Conservation (phyloP, 2,113 vertebrate genomes). For the Beaufortia kweichowensis region DNA sequence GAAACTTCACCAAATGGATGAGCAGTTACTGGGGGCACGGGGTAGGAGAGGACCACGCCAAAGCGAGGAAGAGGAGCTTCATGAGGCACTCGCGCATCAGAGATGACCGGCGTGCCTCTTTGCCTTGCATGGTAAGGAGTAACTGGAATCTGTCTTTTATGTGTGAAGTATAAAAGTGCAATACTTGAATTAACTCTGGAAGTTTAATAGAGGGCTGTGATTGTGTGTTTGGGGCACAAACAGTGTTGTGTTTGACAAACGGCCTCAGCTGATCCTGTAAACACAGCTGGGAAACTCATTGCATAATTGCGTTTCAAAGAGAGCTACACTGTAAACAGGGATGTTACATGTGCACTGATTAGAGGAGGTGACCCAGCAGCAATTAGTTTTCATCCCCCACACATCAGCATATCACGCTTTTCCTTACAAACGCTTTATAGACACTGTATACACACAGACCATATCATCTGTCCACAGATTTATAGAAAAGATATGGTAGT, state of each 20-base stretch:
- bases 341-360: constrained; percentile 16
- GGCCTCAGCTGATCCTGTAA: background rate
- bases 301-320: constrained; percentile 8
- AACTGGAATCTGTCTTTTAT: too few species aligned
- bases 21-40: constrained; percentile 96
- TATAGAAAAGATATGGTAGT: background rate
- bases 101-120: constrained; percentile 80
- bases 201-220: background rate
- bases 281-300: constrained; percentile 3
- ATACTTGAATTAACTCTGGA: background rate
- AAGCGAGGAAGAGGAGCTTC: constrained; percentile 75
- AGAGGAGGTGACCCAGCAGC: constrained; percentile 23
- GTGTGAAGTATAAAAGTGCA: background rate
- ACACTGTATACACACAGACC: background rate
- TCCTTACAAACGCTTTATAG: background rate
- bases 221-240: background rate
- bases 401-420: constrained; percentile 18
- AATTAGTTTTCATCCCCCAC: background rate
- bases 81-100: constrained; percentile 61
- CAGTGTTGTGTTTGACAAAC: background rate
- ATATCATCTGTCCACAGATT: background rate
- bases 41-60: constrained; percentile 68
- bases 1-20: constrained; percentile 97
- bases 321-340: background rate
- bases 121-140: constrained; percentile 90